Evolutionary conservation across 2,113 vertebrate species (phyloP).

Genomic region (Chaenogobius annularis): DNA sequence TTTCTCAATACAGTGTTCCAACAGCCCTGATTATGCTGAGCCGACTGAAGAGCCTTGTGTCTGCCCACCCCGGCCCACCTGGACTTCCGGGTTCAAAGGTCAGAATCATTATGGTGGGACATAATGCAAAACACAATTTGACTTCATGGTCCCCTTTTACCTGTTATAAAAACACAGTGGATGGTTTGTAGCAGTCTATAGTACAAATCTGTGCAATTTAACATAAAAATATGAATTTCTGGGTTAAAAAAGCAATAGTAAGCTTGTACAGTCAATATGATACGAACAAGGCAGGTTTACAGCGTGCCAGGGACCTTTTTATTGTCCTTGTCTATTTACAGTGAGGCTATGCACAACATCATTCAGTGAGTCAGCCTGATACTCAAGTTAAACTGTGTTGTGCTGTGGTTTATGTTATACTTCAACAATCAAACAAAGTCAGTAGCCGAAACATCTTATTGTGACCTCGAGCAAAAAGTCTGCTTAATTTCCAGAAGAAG

Average conservation of each 20-base stretch:
- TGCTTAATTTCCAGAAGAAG: neutral
- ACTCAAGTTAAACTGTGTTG: neutral
- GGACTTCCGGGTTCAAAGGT: slow-evolving; percentile 86
- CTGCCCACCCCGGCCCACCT: slow-evolving; percentile 87
- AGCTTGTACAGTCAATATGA: neutral
- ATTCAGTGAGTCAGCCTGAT: neutral
- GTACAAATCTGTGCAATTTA: neutral
- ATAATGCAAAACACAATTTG: neutral
- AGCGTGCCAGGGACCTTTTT: neutral
- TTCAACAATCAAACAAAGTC: neutral
- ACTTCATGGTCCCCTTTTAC: neutral
- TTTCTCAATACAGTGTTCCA: slow-evolving; percentile 80
- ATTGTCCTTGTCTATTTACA: neutral
- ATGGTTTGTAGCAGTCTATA: too few species aligned
- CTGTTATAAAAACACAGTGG: neutral
- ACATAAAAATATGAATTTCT: neutral
- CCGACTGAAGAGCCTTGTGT: slow-evolving; percentile 85
- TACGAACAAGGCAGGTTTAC: neutral
- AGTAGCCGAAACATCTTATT: neutral
- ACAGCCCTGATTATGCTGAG: slow-evolving; percentile 82
- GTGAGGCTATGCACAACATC: neutral
- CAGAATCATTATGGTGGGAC: slow-evolving; percentile 5
- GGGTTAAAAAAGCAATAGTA: neutral
- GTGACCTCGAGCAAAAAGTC: neutral
- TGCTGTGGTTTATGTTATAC: slow-evolving; percentile 1